Conservation (phyloP, 2,888 invertebrate genomes). For the Mechanitis messenoides region DNA sequence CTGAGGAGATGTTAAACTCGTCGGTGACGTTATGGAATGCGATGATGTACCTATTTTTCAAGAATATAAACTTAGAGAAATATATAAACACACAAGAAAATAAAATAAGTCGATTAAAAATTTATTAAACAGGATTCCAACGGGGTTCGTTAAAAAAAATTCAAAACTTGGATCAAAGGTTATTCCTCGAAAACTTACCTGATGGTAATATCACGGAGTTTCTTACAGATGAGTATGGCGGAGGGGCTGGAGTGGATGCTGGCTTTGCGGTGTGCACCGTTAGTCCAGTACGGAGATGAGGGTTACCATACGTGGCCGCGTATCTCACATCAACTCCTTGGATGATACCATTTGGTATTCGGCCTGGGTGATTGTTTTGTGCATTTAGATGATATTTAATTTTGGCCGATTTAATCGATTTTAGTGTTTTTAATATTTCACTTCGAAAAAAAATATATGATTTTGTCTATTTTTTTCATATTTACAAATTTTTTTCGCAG, state of each 20-base stretch:
- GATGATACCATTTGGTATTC: slow-evolving; percentile 62
- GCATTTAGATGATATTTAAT: too few relatives aligned
- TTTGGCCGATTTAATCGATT: too few relatives aligned
- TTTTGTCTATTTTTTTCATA: too few relatives aligned
- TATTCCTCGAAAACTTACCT: slow-evolving; percentile 41
- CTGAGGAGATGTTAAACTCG: slow-evolving; percentile 63
- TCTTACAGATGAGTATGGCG: slow-evolving; percentile 80
- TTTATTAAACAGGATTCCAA: too few relatives aligned
- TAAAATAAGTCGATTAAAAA: too few relatives aligned
- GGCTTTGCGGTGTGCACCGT: slow-evolving; percentile 83
- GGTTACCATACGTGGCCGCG: slow-evolving; percentile 93
- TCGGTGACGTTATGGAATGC: slow-evolving; percentile 69
- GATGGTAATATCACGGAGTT: slow-evolving; percentile 66
- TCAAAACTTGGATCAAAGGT: not conserved
- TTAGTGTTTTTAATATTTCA: too few relatives aligned
- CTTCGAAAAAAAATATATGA: too few relatives aligned
- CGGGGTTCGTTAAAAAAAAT: too few relatives aligned
- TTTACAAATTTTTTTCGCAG: too few relatives aligned
- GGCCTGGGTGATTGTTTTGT: slow-evolving; percentile 22
- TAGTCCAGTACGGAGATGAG: slow-evolving; percentile 84
- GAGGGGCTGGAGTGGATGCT: slow-evolving; percentile 87
- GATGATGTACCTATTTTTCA: slow-evolving; percentile 55
- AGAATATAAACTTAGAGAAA: not conserved
- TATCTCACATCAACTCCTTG: slow-evolving; percentile 87
- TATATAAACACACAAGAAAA: not conserved